Evolutionary conservation across 2,888 invertebrate genomes (phyloP).

Genomic region (Aporophyla nigra): DNA sequence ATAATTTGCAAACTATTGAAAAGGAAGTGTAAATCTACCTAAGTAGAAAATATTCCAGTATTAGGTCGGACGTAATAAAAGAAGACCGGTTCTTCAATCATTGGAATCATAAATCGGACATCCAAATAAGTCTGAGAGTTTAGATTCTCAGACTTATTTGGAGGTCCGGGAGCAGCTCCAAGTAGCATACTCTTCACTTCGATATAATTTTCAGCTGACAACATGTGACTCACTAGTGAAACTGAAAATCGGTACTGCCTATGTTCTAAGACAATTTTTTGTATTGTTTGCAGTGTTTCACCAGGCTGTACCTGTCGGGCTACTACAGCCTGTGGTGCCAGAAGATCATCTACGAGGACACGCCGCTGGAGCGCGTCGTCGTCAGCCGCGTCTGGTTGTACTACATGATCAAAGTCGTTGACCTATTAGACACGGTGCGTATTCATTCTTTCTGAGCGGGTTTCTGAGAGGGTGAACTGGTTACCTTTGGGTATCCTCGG

Average conservation of each 20-base stretch:
- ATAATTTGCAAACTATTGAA: not conserved
- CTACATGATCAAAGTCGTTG: slow-evolving; percentile 87
- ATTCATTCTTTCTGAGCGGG: not conserved
- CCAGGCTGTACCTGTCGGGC: slow-evolving; percentile 82
- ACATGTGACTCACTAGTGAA: too few relatives aligned
- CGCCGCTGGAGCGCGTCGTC: slow-evolving; percentile 82
- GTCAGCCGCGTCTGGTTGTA: slow-evolving; percentile 85
- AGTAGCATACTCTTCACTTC: too few relatives aligned
- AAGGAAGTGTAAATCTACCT: not conserved
- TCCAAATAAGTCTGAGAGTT: not conserved
- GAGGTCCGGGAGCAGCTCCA: too few relatives aligned
- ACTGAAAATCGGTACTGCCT: not conserved
- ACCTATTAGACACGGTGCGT: slow-evolving; percentile 86
- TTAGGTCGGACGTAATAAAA: not conserved
- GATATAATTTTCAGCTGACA: not conserved
- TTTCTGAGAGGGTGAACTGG: too few relatives aligned
- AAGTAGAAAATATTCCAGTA: not conserved
- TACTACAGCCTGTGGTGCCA: slow-evolving; percentile 88
- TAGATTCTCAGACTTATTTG: too few relatives aligned
- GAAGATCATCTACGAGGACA: slow-evolving; percentile 84
- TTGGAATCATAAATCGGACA: too few relatives aligned
- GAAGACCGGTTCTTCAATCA: not conserved
- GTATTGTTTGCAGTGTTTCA: slow-evolving; percentile 79
- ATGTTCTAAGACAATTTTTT: not conserved
- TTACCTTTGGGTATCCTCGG: too few relatives aligned